Conservation (phyloP, 2,888 invertebrate genomes). For the Oxyscelio sp. region DNA sequence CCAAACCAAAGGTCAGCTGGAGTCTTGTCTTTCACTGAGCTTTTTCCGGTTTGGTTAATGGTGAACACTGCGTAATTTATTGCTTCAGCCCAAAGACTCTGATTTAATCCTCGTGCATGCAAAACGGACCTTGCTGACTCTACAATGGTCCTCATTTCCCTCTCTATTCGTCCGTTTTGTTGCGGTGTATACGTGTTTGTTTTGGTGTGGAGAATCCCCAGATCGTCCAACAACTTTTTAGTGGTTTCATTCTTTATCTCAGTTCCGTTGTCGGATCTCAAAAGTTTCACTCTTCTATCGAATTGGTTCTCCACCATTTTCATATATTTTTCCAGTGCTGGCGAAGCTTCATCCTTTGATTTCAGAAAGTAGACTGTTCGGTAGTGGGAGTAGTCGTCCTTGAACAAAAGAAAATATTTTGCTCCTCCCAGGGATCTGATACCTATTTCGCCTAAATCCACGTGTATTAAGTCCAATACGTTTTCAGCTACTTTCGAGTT, state of each 20-base stretch:
- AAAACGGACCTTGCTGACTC: too few relatives aligned
- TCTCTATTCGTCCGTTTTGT: not conserved
- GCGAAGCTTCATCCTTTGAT: slow-evolving; percentile 77
- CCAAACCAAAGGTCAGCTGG: not conserved
- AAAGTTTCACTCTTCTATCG: slow-evolving; percentile 76
- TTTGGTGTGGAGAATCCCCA: slow-evolving; percentile 78
- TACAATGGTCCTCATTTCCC: too few relatives aligned
- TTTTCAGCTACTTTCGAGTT: slow-evolving; percentile 68
- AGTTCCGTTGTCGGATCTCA: slow-evolving; percentile 80
- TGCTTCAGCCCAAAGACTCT: too few relatives aligned
- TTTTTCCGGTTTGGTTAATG: too few relatives aligned
- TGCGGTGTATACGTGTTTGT: slow-evolving; percentile 23
- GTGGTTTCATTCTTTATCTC: slow-evolving; percentile 80
- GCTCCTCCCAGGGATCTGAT: slow-evolving; percentile 75
- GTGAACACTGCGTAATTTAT: too few relatives aligned
- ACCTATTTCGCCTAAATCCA: slow-evolving; percentile 77
- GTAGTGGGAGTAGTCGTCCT: too few relatives aligned
- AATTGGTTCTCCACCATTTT: slow-evolving; percentile 80
- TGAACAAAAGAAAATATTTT: too few relatives aligned
- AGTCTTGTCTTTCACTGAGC: too few relatives aligned
- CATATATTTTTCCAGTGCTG: slow-evolving; percentile 73
- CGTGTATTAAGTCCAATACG: slow-evolving; percentile 77
- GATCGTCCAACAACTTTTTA: slow-evolving; percentile 74
- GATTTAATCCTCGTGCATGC: too few relatives aligned
- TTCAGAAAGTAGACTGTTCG: slow-evolving; percentile 80